Conservation (phyloP, 2,113 vertebrate genomes). For the Pachycephala philippinensis region DNA sequence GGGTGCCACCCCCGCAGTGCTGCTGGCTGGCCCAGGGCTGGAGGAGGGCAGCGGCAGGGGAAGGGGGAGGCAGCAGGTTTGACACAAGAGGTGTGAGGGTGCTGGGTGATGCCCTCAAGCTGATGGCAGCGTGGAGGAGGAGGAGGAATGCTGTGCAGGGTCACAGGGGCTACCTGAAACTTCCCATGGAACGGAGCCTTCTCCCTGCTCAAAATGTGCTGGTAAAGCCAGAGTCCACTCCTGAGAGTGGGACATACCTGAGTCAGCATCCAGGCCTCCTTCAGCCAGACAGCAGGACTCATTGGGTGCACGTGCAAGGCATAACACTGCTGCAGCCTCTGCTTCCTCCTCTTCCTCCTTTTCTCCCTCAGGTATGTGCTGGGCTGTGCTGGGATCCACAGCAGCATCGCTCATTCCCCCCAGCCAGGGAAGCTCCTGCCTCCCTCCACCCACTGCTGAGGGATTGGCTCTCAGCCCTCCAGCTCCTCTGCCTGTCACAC, state of each 20-base stretch:
- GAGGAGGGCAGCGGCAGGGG: not conserved
- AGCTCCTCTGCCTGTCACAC: not conserved
- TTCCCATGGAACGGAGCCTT: not conserved
- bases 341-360: not conserved
- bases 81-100: not conserved
- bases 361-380: not conserved
- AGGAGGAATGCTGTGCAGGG: not conserved
- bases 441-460: not conserved
- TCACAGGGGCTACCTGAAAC: not conserved
- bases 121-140: not conserved
- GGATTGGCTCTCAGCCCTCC: not conserved
- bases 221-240: not conserved
- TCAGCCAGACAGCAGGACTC: not conserved
- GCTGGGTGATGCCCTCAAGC: accelerated
- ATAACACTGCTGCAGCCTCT: not conserved
- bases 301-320: accelerated
- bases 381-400: not conserved
- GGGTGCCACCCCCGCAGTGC: not conserved
- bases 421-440: not conserved
- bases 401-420: not conserved
- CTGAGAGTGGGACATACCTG: not conserved
- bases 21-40: not conserved
- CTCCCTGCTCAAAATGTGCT: not conserved
- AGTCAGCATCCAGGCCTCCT: not conserved
- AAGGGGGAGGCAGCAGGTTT: not conserved